These are phyloP conservation scores for Heteronetta atricapilla DNA, from an alignment of 2,113 vertebrate genomes.

Conservation along the genomic window DNA sequence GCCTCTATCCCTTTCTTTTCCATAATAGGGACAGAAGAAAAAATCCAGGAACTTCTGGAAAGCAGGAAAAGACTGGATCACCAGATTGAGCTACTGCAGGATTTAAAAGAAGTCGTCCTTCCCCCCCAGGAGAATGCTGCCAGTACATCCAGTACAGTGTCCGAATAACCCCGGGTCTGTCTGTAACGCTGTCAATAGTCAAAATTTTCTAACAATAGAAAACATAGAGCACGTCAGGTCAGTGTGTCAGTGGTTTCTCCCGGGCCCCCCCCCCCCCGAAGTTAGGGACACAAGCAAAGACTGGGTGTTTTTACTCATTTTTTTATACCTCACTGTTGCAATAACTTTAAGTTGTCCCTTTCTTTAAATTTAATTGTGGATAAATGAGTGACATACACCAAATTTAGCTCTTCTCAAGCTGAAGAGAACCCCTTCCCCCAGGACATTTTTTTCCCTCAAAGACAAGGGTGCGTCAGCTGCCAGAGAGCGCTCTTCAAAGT, in stretches of 20 bases:
- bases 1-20: background rate
- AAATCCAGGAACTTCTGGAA: constrained; percentile 64
- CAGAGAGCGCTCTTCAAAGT: background rate
- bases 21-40: constrained; percentile 57
- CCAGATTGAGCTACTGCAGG: constrained; percentile 63
- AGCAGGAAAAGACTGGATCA: constrained; percentile 57
- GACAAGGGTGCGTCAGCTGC: background rate
- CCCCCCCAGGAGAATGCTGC: background rate
- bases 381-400: background rate
- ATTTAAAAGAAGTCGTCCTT: constrained; percentile 43
- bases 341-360: background rate
- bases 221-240: background rate
- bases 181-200: background rate
- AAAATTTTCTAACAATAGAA: constrained; percentile 14
- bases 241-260: background rate
- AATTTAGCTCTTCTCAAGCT: background rate
- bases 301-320: background rate
- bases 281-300: background rate
- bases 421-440: background rate
- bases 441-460: background rate
- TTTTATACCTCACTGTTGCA: constrained; percentile 27
- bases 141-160: constrained; percentile 26
- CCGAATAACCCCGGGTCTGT: background rate
- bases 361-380: background rate
- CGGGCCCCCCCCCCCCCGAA: no score